Base-by-base conservation (phyloP, 92 coral and sea anemone genomes). In the Paramuricea clavata region DNA sequence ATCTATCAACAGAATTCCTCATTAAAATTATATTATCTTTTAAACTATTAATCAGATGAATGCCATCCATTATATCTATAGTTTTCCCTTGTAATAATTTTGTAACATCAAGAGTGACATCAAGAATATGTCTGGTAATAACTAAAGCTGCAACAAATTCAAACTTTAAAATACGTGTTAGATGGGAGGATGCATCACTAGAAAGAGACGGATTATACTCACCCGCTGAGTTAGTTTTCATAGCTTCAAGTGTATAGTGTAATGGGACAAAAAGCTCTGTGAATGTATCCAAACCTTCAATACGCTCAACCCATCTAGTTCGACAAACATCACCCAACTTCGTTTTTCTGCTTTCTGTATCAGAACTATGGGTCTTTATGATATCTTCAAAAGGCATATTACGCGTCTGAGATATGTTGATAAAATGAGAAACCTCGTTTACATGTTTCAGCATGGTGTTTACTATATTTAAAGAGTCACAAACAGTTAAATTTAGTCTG, bases 401-500 rank as follows among this genome's bases (percentile, higher is more conserved):
- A 19, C 62, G 62, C 0, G 62, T 54, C 26, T 54, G 62, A 54
- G 62, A 0, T 3, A 54, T 54, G 2, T 19, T 12, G 17, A 54
- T 54, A 21, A 54, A 54, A 19, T 54, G 62, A 0, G 62, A 54
- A 54, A 54, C 62, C 27, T 54, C 62, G 17, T 54, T 19, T 17
- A 54, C 62, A 21, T 17, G 26, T 9, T 62, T 62, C 35, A 62
- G 2, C 70, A 62, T 62, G 70, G 4, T 26, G 5, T 62, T 26
- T 25, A 31, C n/a, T 62, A 62, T 62, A 26, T 21, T 16, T 26
- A 62, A 50, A 31, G 82, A 77, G 3, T 32, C 43, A 27, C 42
- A 50, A 13, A 77, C 50, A n/a, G 68, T 3, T 21, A 54, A 28
- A 31, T 50, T 36, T 32, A 77, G 31, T 49, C 54, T 75, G 81